A percentile compares a stretch with the other conserved stretches of the same genome.
phyloP scores from a whole-genome alignment of 2,113 vertebrate species.

The Capreolus pygargus region DNA sequence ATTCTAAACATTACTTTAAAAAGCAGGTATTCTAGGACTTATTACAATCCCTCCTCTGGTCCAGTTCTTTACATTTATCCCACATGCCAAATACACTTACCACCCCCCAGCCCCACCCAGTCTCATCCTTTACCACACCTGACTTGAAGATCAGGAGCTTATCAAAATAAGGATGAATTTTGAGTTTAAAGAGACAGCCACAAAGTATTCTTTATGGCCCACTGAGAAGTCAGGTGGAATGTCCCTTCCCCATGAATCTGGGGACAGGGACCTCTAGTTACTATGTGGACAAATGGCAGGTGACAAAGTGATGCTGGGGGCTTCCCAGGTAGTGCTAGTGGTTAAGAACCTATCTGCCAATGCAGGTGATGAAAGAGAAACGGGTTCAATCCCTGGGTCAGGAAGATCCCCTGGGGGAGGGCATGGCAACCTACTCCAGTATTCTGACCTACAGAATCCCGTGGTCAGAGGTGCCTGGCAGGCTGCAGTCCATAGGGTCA shows the following conservation, averaged over 20 bases:
- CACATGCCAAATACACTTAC: neutral
- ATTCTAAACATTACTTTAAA: neutral
- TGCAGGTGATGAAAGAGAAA: neutral
- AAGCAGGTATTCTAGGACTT: neutral
- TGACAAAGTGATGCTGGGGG: neutral
- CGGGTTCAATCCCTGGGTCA: fast-evolving
- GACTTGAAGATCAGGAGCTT: neutral
- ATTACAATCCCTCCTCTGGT: neutral
- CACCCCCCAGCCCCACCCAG: neutral
- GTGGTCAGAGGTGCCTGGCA: neutral
- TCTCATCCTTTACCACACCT: neutral
- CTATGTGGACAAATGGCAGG: neutral
- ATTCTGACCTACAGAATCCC: neutral
- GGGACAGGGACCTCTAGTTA: neutral
- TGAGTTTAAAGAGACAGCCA: neutral
- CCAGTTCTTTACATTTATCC: neutral
- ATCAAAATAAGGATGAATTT: neutral
- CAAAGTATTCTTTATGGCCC: fast-evolving
- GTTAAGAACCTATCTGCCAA: neutral
- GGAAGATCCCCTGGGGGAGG: neutral
- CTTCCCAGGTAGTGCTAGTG: neutral
- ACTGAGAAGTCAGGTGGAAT: neutral
- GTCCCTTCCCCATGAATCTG: neutral
- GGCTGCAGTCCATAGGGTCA: neutral
- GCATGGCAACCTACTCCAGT: neutral